Conservation (phyloP, 2,113 vertebrate species). For the Hyperoodon ampullatus region DNA sequence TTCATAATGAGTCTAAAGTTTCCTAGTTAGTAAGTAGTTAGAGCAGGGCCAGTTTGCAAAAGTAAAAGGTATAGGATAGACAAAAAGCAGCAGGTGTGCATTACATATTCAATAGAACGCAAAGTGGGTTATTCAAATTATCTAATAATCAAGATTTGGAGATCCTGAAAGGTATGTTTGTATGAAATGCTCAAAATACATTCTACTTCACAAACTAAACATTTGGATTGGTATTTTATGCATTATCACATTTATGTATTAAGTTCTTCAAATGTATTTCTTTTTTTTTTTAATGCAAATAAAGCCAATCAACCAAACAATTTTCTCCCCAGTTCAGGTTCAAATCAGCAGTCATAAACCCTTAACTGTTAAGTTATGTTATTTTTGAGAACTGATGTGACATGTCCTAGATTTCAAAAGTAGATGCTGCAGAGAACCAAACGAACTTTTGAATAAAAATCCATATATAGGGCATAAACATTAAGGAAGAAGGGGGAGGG, state of each 20-base stretch:
- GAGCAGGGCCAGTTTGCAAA: background rate
- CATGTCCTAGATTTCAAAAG: conserved; percentile 72
- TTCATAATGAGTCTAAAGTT: background rate
- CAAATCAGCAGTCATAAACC: conserved; percentile 51
- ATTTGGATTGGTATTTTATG: background rate
- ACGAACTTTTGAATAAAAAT: conserved; percentile 56
- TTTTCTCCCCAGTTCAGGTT: conserved; percentile 44
- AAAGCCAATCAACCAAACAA: conserved; percentile 37
- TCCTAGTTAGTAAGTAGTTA: background rate
- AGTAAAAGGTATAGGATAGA: background rate
- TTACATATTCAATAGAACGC: background rate
- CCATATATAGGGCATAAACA: conserved; percentile 28
- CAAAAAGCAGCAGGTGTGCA: background rate
- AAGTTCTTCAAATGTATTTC: conserved; percentile 4
- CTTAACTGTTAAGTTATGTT: conserved; percentile 50
- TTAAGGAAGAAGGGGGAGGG: background rate
- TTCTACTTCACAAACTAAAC: conserved; percentile 4
- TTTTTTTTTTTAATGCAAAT: background rate
- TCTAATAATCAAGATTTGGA: background rate
- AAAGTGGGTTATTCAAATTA: background rate
- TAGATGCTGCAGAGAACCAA: conserved; percentile 22
- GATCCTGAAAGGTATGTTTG: background rate
- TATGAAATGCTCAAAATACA: conserved; percentile 36
- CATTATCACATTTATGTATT: background rate
- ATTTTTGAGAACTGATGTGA: conserved; percentile 70